Conservation (phyloP, 2,797 vertebrate species). For the Epinephelus awoara region DNA sequence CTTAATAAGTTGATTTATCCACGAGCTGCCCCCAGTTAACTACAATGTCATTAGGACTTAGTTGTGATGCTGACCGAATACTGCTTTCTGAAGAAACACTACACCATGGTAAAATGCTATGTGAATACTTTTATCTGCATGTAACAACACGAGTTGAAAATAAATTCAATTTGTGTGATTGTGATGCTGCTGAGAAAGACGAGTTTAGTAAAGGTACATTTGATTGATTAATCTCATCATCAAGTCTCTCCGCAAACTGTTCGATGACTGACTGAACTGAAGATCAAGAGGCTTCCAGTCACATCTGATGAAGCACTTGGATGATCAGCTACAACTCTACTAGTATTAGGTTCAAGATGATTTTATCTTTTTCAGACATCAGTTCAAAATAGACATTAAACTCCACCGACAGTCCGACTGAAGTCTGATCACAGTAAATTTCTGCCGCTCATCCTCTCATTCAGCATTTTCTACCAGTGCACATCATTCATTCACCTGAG, state of each 20-base stretch:
- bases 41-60: neutral
- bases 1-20: neutral
- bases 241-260: neutral
- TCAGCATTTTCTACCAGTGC: neutral
- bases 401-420: neutral
- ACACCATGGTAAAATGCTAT: neutral
- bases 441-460: neutral
- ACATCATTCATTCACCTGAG: neutral
- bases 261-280: neutral
- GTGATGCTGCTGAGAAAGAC: neutral
- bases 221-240: neutral
- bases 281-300: neutral
- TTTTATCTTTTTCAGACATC: neutral
- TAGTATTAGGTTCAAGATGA: neutral
- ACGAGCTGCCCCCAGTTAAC: neutral
- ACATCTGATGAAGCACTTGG: neutral
- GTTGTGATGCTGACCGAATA: neutral
- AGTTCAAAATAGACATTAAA: neutral
- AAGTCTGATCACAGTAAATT: neutral
- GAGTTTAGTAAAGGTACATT: neutral
- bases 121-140: slow-evolving; percentile 7
- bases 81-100: neutral
- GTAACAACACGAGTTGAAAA: neutral
- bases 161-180: neutral
- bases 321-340: neutral